phyloP scores from a whole-genome alignment of 2,888 invertebrate species.

The Noctua fimbriata region DNA sequence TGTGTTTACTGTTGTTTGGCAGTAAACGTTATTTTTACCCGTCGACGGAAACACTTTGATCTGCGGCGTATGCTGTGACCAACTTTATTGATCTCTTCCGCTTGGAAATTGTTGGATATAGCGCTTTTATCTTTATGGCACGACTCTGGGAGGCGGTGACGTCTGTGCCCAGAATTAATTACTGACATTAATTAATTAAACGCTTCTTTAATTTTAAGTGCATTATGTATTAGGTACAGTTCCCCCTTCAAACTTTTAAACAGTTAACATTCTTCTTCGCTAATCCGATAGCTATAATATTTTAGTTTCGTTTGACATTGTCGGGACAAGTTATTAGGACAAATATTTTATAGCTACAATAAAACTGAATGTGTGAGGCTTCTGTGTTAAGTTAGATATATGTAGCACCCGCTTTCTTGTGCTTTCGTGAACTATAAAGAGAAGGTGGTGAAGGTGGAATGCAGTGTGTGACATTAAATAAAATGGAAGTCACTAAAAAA shows the following conservation, averaged over 20 bases:
- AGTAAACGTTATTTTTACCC: slow-evolving; percentile 82
- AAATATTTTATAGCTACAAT: neutral
- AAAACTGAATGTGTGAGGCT: neutral
- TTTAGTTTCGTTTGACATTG: neutral
- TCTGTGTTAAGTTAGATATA: neutral
- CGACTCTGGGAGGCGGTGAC: slow-evolving; percentile 3
- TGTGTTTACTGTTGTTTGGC: slow-evolving; percentile 74
- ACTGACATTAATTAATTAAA: slow-evolving; percentile 20
- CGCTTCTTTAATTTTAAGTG: slow-evolving; percentile 10
- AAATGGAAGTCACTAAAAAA: neutral
- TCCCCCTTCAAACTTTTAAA: neutral
- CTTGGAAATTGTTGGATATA: slow-evolving; percentile 34
- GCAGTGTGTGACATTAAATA: slow-evolving; percentile 1
- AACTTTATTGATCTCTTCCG: slow-evolving; percentile 73
- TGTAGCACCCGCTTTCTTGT: neutral
- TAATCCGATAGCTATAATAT: neutral
- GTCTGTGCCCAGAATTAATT: slow-evolving; percentile 18
- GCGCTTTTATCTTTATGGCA: slow-evolving; percentile 44
- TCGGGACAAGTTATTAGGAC: neutral
- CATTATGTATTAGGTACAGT: neutral
- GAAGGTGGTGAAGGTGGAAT: neutral
- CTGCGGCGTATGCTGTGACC: slow-evolving; percentile 62
- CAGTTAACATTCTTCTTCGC: neutral
- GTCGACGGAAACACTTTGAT: slow-evolving; percentile 71
- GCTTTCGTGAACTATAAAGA: neutral